Percentiles rank a stretch among this genome's conserved stretches.
phyloP scores from a whole-genome alignment of 1,140 invertebrate species.

The Drosophila dunni region DNA sequence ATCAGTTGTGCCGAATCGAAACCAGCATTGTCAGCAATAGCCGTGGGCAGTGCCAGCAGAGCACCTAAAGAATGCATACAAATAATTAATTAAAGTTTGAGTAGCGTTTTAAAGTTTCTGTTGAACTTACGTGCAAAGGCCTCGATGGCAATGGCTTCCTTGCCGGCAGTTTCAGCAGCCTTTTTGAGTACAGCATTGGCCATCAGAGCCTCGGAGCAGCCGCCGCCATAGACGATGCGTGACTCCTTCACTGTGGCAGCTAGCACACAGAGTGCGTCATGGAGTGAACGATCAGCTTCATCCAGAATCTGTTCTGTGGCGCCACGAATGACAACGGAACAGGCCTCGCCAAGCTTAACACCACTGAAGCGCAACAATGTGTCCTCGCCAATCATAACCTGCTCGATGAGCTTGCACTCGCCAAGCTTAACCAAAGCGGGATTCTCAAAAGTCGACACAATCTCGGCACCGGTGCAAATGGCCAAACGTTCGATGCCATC shows the following conservation, averaged over 20 bases:
- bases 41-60: conserved; percentile 94
- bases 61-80: conserved; percentile 86
- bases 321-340: conserved; percentile 97
- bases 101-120: background rate
- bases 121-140: conserved; percentile 90
- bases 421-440: conserved; percentile 97
- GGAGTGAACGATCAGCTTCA: conserved; percentile 98
- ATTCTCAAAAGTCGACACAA: conserved; percentile 98
- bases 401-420: conserved; percentile 97
- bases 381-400: conserved; percentile 99
- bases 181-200: conserved; percentile 94
- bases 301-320: conserved; percentile 99
- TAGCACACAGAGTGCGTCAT: conserved; percentile 99
- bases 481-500: conserved; percentile 99
- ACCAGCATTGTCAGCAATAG: conserved; percentile 99
- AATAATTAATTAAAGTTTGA: background rate
- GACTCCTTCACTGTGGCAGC: conserved; percentile 97
- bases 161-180: conserved; percentile 96
- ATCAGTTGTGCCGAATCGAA: conserved; percentile 98
- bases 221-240: conserved; percentile 96
- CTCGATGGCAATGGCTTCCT: conserved; percentile 99
- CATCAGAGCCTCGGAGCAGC: conserved; percentile 98
- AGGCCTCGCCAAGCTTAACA: conserved; percentile 97
- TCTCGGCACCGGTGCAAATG: conserved; percentile 98
- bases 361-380: conserved; percentile 97